These are phyloP conservation scores for Pelodiscus sinensis DNA, from an alignment of 2,113 vertebrate genomes.

Conservation along the genomic window DNA sequence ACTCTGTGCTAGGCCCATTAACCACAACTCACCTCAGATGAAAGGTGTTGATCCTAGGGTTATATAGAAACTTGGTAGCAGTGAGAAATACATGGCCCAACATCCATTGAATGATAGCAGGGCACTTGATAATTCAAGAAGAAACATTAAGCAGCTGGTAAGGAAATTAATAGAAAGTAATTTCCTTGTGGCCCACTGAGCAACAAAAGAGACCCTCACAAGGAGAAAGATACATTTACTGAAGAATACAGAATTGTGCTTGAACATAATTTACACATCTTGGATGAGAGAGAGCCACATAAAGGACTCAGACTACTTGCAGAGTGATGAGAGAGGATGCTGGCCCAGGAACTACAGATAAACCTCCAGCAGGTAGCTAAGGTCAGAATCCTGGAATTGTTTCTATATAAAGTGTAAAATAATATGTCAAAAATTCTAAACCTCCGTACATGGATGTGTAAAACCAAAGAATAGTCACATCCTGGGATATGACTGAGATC, in stretches of 20 bases:
- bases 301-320: background rate
- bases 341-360: background rate
- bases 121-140: background rate
- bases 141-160: background rate
- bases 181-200: accelerated
- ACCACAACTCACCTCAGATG: background rate
- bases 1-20: background rate
- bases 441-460: background rate
- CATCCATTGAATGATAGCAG: background rate
- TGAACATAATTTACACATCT: background rate
- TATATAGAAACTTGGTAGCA: accelerated
- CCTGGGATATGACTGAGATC: no score
- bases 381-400: background rate
- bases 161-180: background rate
- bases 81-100: accelerated
- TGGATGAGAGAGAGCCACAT: background rate
- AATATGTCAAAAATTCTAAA: background rate
- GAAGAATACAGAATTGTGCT: background rate
- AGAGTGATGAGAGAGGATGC: background rate
- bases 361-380: background rate
- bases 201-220: background rate
- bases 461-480: background rate
- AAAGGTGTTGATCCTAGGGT: background rate
- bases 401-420: background rate
- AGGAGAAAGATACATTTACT: background rate